Conservation (phyloP, 2,797 vertebrate genomes). For the Graptemys geographica region DNA sequence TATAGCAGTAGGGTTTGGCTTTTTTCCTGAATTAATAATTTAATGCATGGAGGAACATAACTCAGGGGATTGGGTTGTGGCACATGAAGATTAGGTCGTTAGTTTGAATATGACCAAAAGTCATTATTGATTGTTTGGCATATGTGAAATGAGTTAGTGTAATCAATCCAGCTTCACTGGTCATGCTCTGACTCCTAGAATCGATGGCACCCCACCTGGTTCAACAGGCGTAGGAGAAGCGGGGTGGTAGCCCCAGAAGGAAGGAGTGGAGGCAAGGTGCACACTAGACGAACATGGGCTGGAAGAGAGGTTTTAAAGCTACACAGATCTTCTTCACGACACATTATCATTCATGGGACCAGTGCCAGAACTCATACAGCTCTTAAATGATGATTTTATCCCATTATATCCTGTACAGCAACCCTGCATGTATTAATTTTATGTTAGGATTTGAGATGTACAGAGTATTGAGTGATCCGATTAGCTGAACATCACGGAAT, state of each 20-base stretch:
- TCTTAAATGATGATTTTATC: not conserved
- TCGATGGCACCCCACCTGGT: not conserved
- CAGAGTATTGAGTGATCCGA: not conserved
- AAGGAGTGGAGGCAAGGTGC: too few species aligned
- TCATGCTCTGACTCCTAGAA: not conserved
- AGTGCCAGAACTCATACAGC: not conserved
- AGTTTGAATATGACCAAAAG: not conserved
- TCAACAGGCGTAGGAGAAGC: too few species aligned
- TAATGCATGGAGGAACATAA: not conserved
- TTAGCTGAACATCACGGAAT: not conserved
- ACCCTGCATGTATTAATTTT: not conserved
- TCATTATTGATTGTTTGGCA: not conserved
- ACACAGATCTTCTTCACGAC: too few species aligned
- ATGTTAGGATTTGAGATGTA: not conserved
- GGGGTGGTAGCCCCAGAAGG: too few species aligned
- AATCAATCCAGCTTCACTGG: not conserved
- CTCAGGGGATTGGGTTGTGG: fast-evolving
- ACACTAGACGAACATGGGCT: too few species aligned
- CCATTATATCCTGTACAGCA: not conserved
- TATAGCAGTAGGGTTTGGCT: not conserved
- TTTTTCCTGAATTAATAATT: not conserved
- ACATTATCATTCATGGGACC: not conserved
- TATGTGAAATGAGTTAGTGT: not conserved
- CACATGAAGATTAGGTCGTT: fast-evolving
- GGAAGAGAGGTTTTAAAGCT: too few species aligned